These are phyloP conservation scores for Leucophenga maculata DNA, from an alignment of 2,888 invertebrate genomes.

Conservation along the genomic window DNA sequence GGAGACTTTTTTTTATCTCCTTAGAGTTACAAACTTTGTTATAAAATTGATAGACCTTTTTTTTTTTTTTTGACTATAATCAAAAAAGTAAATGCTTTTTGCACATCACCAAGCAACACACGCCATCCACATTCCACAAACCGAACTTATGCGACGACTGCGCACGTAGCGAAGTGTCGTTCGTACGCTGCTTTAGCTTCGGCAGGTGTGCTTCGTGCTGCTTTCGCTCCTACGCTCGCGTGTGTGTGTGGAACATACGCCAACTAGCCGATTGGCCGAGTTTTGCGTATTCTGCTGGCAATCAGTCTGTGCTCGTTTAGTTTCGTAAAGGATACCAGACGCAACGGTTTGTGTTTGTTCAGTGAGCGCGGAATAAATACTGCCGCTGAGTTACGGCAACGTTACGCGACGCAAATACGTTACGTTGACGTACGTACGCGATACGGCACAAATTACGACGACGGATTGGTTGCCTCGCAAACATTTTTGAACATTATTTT, in stretches of 20 bases:
- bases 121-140: neutral
- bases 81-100: too few relatives aligned
- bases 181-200: neutral
- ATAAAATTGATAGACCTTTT: too few relatives aligned
- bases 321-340: constrained; percentile 49
- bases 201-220: too few relatives aligned
- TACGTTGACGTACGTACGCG: too few relatives aligned
- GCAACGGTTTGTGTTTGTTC: constrained; percentile 39
- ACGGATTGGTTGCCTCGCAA: too few relatives aligned
- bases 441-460: too few relatives aligned
- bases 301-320: constrained; percentile 40
- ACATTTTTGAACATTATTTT: too few relatives aligned
- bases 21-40: too few relatives aligned
- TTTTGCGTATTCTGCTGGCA: constrained; percentile 30
- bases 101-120: neutral
- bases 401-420: neutral
- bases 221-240: too few relatives aligned
- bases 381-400: neutral
- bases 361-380: too few relatives aligned
- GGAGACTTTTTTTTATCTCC: neutral
- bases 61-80: too few relatives aligned
- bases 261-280: constrained; percentile 45
- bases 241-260: constrained; percentile 25
- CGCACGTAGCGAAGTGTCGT: neutral
- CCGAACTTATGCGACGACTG: neutral